Conservation (phyloP, 2,113 vertebrate genomes). For the Triplophysa dalaica region DNA sequence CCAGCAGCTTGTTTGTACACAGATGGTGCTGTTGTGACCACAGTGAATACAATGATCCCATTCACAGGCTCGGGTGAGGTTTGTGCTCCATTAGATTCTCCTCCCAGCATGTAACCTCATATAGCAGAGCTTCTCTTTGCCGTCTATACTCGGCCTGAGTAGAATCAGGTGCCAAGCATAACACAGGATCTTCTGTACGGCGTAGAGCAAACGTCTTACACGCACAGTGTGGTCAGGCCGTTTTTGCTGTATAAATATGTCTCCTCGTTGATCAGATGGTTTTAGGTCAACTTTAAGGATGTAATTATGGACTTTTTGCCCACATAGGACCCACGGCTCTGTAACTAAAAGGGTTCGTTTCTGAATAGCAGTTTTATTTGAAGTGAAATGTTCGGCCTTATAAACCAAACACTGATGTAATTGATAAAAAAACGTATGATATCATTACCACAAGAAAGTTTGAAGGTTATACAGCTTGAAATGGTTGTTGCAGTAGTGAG, state of each 20-base stretch:
- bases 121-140: slow-evolving; percentile 1
- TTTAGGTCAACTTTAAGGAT: slow-evolving; percentile 8
- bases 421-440: not conserved
- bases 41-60: not conserved
- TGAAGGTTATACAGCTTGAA: not conserved
- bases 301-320: slow-evolving; percentile 44
- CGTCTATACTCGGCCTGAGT: slow-evolving; percentile 32
- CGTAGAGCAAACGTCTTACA: slow-evolving; percentile 1
- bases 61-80: not conserved
- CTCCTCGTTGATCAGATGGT: not conserved
- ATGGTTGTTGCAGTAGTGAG: not conserved
- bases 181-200: slow-evolving; percentile 5
- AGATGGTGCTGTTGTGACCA: not conserved
- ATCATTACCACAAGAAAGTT: slow-evolving; percentile 29
- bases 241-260: slow-evolving; percentile 41
- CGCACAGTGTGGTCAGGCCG: slow-evolving; percentile 3
- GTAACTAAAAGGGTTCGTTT: not conserved
- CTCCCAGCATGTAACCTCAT: not conserved
- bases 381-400: not conserved
- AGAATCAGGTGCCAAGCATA: slow-evolving; percentile 54
- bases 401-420: slow-evolving; percentile 14
- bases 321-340: not conserved
- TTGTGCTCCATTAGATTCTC: not conserved
- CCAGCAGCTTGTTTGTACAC: not conserved
- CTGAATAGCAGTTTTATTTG: slow-evolving; percentile 16